These are phyloP conservation scores for Coregonus clupeaformis DNA, from an alignment of 2,113 vertebrate genomes.

Conservation along the genomic window DNA sequence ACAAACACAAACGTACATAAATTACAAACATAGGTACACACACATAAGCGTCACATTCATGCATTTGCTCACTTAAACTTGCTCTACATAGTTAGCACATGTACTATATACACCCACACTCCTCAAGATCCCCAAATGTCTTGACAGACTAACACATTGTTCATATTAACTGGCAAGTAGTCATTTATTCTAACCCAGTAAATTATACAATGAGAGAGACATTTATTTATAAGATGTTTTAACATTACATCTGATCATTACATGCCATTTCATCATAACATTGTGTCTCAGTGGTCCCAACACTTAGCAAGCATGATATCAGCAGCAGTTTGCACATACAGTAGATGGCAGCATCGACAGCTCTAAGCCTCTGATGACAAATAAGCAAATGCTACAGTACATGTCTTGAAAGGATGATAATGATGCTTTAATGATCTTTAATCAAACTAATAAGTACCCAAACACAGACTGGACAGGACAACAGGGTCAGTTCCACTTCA, in stretches of 20 bases:
- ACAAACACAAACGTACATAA: too few relatives aligned
- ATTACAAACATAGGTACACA: too few relatives aligned
- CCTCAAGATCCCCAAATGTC: too few relatives aligned
- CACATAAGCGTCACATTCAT: neutral
- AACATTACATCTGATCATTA: neutral
- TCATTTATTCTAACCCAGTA: too few relatives aligned
- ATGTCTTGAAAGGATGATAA: constrained; percentile 36
- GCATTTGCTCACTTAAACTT: neutral
- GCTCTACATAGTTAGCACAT: neutral
- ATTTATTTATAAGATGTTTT: neutral
- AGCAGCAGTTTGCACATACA: too few relatives aligned
- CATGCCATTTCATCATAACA: neutral
- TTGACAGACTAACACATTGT: too few relatives aligned
- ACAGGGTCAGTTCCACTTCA: constrained; percentile 38
- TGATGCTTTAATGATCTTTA: constrained; percentile 50
- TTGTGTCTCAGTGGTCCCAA: neutral
- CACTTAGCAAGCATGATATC: constrained; percentile 4
- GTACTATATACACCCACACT: too few relatives aligned
- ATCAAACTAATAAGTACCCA: constrained; percentile 49
- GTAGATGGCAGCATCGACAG: too few relatives aligned
- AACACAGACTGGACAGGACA: constrained; percentile 34
- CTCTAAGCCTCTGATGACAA: neutral
- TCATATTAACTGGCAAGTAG: neutral
- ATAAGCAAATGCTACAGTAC: constrained; percentile 43
- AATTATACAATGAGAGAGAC: neutral